phyloP scores from a whole-genome alignment of 2,797 vertebrate species.

The Ctenochaetus hawaiiensis region DNA sequence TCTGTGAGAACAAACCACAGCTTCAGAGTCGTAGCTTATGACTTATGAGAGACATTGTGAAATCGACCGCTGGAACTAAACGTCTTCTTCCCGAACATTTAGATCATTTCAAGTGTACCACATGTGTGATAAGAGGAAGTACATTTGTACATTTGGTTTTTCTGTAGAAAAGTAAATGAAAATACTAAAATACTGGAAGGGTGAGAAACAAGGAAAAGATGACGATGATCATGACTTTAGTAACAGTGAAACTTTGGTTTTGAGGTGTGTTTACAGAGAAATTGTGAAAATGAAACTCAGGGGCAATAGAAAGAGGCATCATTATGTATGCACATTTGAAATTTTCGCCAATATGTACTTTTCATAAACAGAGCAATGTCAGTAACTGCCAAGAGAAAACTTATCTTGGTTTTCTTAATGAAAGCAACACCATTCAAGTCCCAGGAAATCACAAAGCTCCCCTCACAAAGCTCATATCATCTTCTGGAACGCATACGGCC shows the following conservation, averaged over 20 bases:
- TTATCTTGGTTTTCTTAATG: conserved; percentile 4
- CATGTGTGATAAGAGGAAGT: conserved; percentile 33
- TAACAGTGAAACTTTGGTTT: not conserved
- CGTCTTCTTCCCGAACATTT: conserved; percentile 25
- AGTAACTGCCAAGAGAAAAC: not conserved
- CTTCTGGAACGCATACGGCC: conserved; percentile 12
- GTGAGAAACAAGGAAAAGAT: conserved; percentile 15
- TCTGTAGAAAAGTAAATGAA: conserved; percentile 48
- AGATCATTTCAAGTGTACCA: conserved; percentile 18
- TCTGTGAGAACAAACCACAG: conserved; percentile 5
- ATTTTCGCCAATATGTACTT: not conserved
- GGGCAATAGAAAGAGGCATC: not conserved
- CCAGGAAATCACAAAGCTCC: conserved; percentile 21
- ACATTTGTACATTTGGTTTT: conserved; percentile 9
- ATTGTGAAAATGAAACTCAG: not conserved
- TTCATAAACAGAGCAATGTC: not conserved
- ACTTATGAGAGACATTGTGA: conserved; percentile 14
- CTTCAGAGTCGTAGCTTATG: not conserved
- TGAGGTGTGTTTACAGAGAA: not conserved
- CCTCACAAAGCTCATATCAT: conserved; percentile 2
- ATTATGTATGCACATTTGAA: not conserved
- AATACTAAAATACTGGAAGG: conserved; percentile 16
- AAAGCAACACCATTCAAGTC: conserved; percentile 6
- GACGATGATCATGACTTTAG: not conserved
- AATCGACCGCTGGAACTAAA: conserved; percentile 17